These are phyloP conservation scores for Augiades crinisus DNA, from an alignment of 2,888 invertebrate genomes.

Conservation along the genomic window DNA sequence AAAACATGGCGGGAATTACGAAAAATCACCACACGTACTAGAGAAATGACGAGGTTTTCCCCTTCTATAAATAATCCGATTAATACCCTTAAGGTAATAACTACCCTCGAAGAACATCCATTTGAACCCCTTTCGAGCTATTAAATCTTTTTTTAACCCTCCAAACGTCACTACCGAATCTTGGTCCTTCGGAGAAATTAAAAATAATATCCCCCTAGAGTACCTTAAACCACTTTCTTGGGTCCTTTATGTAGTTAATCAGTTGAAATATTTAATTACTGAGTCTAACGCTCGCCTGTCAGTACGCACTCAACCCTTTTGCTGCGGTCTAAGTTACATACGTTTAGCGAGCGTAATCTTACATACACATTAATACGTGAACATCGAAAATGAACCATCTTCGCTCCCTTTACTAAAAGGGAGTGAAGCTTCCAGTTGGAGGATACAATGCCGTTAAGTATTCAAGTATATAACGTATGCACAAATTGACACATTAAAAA, in stretches of 20 bases:
- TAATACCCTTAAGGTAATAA: slow-evolving; percentile 65
- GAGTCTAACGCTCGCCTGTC: slow-evolving; percentile 54
- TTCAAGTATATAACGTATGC: too few relatives aligned
- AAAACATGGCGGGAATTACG: slow-evolving; percentile 11
- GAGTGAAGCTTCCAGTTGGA: too few relatives aligned
- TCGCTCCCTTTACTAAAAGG: too few relatives aligned
- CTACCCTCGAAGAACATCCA: slow-evolving; percentile 52
- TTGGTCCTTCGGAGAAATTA: slow-evolving; percentile 63
- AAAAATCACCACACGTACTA: slow-evolving; percentile 23
- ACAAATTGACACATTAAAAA: too few relatives aligned
- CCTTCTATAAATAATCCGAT: slow-evolving; percentile 53
- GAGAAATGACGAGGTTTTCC: slow-evolving; percentile 26
- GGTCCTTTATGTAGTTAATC: slow-evolving; percentile 72
- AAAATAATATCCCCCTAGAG: slow-evolving; percentile 65
- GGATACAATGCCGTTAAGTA: too few relatives aligned
- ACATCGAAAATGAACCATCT: too few relatives aligned
- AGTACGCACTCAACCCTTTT: slow-evolving; percentile 44
- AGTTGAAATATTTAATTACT: slow-evolving; percentile 79
- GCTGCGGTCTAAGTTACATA: slow-evolving; percentile 31
- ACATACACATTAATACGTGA: too few relatives aligned
- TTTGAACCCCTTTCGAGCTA: slow-evolving; percentile 49
- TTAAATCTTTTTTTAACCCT: slow-evolving; percentile 56
- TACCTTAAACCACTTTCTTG: slow-evolving; percentile 52
- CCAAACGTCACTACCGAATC: slow-evolving; percentile 62
- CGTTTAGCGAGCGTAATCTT: background rate